Evolutionary conservation across 2,113 vertebrate genomes (phyloP), one percentile per base, ranked within the genome.

Genomic region (Cyprinodon brontotheroides): DNA sequence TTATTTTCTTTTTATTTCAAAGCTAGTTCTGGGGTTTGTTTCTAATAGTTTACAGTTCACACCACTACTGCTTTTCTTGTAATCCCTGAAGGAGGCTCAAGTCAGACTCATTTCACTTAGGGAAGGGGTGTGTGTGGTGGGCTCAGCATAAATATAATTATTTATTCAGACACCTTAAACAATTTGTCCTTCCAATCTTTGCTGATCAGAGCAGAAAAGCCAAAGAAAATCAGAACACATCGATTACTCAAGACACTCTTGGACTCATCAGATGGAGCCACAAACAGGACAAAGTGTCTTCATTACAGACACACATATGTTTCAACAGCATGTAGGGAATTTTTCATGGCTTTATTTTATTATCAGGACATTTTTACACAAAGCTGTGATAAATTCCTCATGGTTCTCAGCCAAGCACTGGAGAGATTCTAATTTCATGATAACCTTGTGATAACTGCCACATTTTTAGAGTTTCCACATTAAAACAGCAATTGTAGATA

Each of bases 181-280:
- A 90, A 93, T 89, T 95, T 95, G 95, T 95, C 94, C 95, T 96
- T 94, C 92, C 94, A 93, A 90, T 94, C 94, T 94, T 92, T 94
- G 97, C 96, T 97, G 97, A 97, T 97, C 94, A 92, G 94, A 94
- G 95, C 96, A 96, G 95, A 98, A 97, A 96, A 95, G 93, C 94
- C 92, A 92, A 94, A 95, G 96, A 97, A 97, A 97, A 96, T 96
- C 95, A 93, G 94, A 95, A 96, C 95, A 94, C 95, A 98, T 98
- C 95, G 92, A 98, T 98, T 95, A 94, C 96, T 96, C 96, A 94
- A 96, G 96, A 96, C 94, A 94, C 94, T 96, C 96, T 98, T 97
- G 96, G 97, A 97, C 97, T 96, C 95, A 90, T 92, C 93, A 96
- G 94, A 96, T 96, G 96, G 90, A 86, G 17, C 60, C 68, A 85